Percentiles rank a stretch among this genome's conserved stretches.
These are phyloP conservation scores for Ranitomeya imitator DNA, from an alignment of 2,113 vertebrate species.

Conservation along the genomic window DNA sequence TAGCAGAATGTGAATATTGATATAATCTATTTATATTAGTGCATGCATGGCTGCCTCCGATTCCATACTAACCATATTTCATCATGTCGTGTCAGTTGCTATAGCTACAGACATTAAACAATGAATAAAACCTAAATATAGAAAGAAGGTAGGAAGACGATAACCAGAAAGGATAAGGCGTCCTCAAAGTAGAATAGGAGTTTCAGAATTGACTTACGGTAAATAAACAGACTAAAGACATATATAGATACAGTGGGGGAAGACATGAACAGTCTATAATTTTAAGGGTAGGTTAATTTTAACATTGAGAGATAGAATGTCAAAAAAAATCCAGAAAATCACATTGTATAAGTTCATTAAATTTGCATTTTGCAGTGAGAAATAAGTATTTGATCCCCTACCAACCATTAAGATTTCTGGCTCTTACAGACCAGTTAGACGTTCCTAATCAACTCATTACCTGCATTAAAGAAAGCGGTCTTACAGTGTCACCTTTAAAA, in stretches of 20 bases:
- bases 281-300: no score
- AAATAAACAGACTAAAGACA: neutral
- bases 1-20: slow-evolving; percentile 16
- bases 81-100: slow-evolving; percentile 29
- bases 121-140: slow-evolving; percentile 33
- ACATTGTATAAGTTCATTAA: no score
- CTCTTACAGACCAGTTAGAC: no score
- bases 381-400: no score
- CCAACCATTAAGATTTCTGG: no score
- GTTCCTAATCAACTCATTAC: no score
- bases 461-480: no score
- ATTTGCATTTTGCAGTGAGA: no score
- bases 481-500: no score
- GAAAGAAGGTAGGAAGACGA: slow-evolving; percentile 32
- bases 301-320: no score
- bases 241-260: neutral
- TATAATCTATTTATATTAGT: slow-evolving; percentile 12
- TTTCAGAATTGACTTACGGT: neutral
- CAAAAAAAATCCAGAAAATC: no score
- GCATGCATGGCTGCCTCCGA: slow-evolving; percentile 10
- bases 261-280: no score
- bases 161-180: neutral
- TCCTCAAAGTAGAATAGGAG: neutral
- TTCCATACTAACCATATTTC: slow-evolving; percentile 23
- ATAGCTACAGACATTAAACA: slow-evolving; percentile 40